Conservation (phyloP, 92 coral and sea anemone species). For the Blastomussa wellsi region DNA sequence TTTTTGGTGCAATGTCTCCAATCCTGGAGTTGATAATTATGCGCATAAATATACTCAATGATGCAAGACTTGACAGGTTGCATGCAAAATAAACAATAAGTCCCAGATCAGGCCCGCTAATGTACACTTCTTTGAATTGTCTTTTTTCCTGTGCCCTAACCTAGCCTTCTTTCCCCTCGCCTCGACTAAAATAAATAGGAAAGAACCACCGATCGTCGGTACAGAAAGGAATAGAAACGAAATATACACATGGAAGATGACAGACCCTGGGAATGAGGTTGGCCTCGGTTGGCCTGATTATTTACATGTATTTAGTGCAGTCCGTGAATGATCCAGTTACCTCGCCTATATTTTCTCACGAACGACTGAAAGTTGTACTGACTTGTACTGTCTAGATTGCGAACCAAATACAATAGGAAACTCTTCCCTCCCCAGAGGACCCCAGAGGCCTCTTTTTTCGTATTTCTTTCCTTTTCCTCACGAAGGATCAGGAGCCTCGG, state of each 20-base stretch:
- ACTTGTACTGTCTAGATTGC: neutral
- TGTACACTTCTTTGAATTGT: neutral
- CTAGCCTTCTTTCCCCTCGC: neutral
- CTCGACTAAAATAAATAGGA: neutral
- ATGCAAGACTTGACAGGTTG: neutral
- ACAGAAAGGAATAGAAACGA: neutral
- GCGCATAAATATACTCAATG: neutral
- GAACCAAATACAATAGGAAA: no score
- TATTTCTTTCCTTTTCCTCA: no score
- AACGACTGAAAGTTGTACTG: neutral
- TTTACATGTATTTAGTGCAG: no score
- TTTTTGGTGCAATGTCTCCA: neutral
- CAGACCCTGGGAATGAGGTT: no score
- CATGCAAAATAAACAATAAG: neutral
- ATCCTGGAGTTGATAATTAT: neutral
- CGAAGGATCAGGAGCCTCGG: no score
- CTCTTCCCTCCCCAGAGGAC: no score
- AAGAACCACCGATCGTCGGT: neutral
- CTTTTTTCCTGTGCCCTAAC: no score
- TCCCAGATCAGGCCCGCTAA: neutral
- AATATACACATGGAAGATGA: no score
- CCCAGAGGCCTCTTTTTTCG: no score
- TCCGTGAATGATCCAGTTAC: neutral
- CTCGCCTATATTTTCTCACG: neutral
- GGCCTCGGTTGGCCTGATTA: no score